Evolutionary conservation across 2,113 vertebrate species (phyloP), one percentile per base, ranked within the genome.

Genomic region (Numida meleagris): DNA sequence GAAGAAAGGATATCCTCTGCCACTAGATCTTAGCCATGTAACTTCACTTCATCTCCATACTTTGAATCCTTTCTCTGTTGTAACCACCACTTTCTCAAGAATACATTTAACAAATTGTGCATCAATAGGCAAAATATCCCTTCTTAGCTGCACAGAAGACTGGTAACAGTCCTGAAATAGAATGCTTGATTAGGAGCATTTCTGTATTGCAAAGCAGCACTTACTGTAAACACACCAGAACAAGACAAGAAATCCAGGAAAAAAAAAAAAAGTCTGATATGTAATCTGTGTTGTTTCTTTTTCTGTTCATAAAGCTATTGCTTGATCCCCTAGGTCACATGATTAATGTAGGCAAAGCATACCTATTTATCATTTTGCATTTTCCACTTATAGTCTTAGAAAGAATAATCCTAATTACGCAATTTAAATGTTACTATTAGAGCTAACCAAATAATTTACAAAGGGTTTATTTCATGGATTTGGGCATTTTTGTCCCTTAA

Each of bases 361-460:
- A 68, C n/a, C 42, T 85, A 59, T 77, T 74, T 63, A 50, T 66
- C 71, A 43, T 19, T 70, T 80, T 43, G 59, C 70, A 76, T 93
- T 92, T 86, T 87, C 53, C 10, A 55, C 11, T 86, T 72, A 66
- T 0, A 58, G 14, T 38, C 79, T 72, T 74, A 82, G 27, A 62
- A 85, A 63, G n/a, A 92, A 66, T 73, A 92, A 89, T 71, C 8
- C 14, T 46, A 85, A 94, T 73, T 85, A 74, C 4, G 4, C 73
- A 94, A 12, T 79, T 86, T 68, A 94, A 82, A 59, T 89, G 76
- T 73, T 91, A 73, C 55, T 92, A 63, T 73, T 76, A 88, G 45
- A 87, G 33, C 33, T 82, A 84, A 89, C 21, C 23, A 88, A 94
- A 89, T 87, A 82, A 80, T 91, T 91, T 89, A 55, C 42, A 25